These are phyloP conservation scores for Athalia rosae DNA, from an alignment of 2,888 invertebrate species.

Conservation along the genomic window DNA sequence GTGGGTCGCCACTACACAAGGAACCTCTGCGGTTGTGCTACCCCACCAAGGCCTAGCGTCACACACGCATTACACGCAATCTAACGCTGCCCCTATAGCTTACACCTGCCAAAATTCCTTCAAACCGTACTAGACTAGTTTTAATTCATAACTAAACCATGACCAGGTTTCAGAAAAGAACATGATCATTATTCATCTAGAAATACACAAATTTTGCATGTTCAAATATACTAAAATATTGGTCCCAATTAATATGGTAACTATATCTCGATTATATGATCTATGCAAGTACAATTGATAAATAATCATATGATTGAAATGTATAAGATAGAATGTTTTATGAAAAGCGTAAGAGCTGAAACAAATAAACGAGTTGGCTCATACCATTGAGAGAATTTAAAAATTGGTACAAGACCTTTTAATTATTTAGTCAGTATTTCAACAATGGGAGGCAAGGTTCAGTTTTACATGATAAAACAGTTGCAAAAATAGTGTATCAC, in stretches of 20 bases:
- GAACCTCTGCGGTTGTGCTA: constrained; percentile 73
- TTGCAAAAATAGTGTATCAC: constrained; percentile 26
- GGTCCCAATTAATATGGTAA: too few relatives aligned
- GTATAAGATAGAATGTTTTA: too few relatives aligned
- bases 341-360: too few relatives aligned
- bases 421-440: not conserved
- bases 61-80: constrained; percentile 65
- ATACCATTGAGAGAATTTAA: too few relatives aligned
- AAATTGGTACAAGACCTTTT: too few relatives aligned
- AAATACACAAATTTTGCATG: constrained; percentile 22
- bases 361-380: too few relatives aligned
- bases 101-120: constrained; percentile 63
- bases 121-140: constrained; percentile 59
- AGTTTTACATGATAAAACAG: not conserved
- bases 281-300: too few relatives aligned
- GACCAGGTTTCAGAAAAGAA: not conserved
- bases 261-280: too few relatives aligned
- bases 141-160: constrained; percentile 63
- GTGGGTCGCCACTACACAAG: constrained; percentile 74
- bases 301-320: too few relatives aligned
- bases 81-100: constrained; percentile 70
- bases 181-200: not conserved
- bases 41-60: constrained; percentile 73
- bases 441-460: not conserved
- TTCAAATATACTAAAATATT: not conserved